Base-by-base conservation (phyloP, 1,140 invertebrate species). In the Drosophila lowei region DNA sequence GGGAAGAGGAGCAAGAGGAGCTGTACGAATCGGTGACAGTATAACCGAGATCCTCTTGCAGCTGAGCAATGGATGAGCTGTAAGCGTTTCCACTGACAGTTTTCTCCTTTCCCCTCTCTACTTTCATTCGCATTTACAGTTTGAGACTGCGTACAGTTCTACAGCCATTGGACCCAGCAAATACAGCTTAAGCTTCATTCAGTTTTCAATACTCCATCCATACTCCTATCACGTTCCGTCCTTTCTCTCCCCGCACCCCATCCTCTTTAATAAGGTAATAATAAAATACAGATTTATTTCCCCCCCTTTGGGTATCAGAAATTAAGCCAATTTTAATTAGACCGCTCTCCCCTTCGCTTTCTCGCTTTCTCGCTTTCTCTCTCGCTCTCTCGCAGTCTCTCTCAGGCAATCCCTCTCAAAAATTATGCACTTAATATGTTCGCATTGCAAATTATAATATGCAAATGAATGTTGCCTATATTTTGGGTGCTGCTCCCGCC, bases 251-350 rank as follows among this genome's bases (percentile, higher is more conserved):
- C 11, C 34, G 3, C 11, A 38, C 34, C 5, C 43, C 34, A 56
- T 63, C 30, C 57, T 28, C 25, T 30, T 42, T 65, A 53, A 65
- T 59, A 73, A 41, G 58, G 38, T 53, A 65, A 73, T 61, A 13
- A 11, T 11, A 9, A 34, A 34, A 34, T 34, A 34, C 30, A 34
- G 30, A 79, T 84, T 72, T 84, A 79, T 85, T 55, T 68, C 43
- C 42, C 68, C 59, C 50, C 67, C 41, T 53, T 55, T 21, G 23
- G 15, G 47, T 44, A 79, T 85, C 73, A 67, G 61, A 74, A 86
- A 80, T 85, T 71, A 85, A 85, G 77, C 74, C 81, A 55, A 61
- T 86, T 86, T 85, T 85, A 85, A 85, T 85, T 77, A 71, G 77
- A 46, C 48, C 55, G 42, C 72, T 21, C 30, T 38, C 46, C 18